Evolutionary conservation across 2,888 invertebrate genomes (phyloP).

Genomic region (Stenolophus ochropezus): DNA sequence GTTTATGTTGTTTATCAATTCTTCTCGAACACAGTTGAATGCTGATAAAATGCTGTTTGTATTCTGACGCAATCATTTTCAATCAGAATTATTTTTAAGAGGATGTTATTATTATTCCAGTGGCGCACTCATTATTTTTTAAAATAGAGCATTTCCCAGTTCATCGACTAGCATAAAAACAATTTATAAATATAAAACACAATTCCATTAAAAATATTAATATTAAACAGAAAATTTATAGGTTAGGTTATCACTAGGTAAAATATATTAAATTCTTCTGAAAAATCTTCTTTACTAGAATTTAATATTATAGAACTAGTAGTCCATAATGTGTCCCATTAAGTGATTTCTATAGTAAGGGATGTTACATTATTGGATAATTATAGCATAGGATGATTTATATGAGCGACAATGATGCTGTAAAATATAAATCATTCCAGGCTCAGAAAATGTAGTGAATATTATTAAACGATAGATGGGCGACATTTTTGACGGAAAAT

Average conservation of each 20-base stretch:
- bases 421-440: not conserved
- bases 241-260: no score
- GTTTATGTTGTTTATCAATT: slow-evolving; percentile 41
- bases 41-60: slow-evolving; percentile 25
- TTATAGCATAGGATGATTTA: not conserved
- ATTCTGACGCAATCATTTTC: slow-evolving; percentile 36
- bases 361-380: not conserved
- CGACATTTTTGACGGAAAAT: not conserved
- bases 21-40: slow-evolving; percentile 26
- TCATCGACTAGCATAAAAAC: not conserved
- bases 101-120: slow-evolving; percentile 13
- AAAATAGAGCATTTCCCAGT: not conserved
- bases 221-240: not conserved
- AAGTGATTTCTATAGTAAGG: not conserved
- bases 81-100: slow-evolving; percentile 44
- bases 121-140: not conserved
- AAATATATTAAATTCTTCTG: no score
- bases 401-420: not conserved
- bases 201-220: not conserved
- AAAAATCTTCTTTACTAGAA: no score
- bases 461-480: not conserved
- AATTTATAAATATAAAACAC: no score
- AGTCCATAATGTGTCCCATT: not conserved
- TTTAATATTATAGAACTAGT: not conserved
- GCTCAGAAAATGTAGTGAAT: not conserved